Percentiles rank a stretch among this genome's conserved stretches.
Evolutionary conservation across 1,140 invertebrate species (phyloP).

Genomic region (Drosophila lowei): DNA sequence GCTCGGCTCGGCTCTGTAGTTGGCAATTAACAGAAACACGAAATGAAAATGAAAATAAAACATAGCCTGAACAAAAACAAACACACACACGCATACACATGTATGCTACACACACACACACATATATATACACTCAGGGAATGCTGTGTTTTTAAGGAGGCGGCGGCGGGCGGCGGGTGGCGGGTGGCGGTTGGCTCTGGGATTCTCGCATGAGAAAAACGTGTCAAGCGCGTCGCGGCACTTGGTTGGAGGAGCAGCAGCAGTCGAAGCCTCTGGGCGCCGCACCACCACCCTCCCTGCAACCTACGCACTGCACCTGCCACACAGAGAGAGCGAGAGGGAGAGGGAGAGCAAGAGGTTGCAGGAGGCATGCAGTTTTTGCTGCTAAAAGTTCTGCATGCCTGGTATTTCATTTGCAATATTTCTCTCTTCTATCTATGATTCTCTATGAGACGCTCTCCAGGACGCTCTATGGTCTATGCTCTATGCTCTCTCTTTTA

Average conservation of each 20-base stretch:
- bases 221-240: constrained; percentile 42
- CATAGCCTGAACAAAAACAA: constrained; percentile 41
- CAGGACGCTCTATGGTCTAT: no score
- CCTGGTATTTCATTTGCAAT: no score
- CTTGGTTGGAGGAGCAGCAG: constrained; percentile 24
- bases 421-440: no score
- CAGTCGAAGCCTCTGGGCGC: constrained; percentile 39
- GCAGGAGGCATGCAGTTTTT: no score
- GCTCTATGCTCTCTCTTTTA: no score
- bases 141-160: constrained; percentile 25
- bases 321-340: not conserved
- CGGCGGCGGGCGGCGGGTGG: no score
- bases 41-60: constrained; percentile 60
- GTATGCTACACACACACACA: constrained; percentile 2
- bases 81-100: constrained; percentile 27
- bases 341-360: not conserved
- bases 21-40: constrained; percentile 58
- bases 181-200: not conserved
- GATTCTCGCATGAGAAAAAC: constrained; percentile 12
- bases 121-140: constrained; percentile 7
- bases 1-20: constrained; percentile 28
- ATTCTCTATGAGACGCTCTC: no score
- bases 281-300: not conserved
- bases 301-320: constrained; percentile 7
- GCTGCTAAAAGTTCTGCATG: no score